Evolutionary conservation across 2,888 invertebrate genomes (phyloP).

Genomic region (Malthinus seriepunctatus): DNA sequence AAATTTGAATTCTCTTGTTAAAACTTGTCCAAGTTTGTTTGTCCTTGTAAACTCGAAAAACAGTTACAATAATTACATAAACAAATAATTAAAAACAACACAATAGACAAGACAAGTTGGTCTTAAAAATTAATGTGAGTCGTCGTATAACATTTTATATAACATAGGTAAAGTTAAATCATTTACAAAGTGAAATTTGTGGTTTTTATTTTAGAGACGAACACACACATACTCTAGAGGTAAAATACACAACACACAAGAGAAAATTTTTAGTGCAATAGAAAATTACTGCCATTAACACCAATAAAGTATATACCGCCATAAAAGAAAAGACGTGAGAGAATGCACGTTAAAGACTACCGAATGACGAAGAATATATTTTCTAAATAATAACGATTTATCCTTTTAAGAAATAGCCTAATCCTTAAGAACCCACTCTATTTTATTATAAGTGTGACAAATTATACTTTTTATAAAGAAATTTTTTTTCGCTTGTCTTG

Average conservation of each 20-base stretch:
- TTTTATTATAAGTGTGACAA: constrained; percentile 11
- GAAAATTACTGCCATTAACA: constrained; percentile 13
- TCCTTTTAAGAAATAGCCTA: constrained; percentile 16
- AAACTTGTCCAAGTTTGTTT: background rate
- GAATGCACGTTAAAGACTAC: constrained; percentile 7
- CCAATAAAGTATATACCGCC: constrained; percentile 18
- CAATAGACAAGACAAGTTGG: no score
- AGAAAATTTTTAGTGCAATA: constrained; percentile 4
- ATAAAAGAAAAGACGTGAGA: constrained; percentile 19
- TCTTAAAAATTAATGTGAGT: no score
- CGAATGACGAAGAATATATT: constrained; percentile 9
- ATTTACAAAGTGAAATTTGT: constrained; percentile 1
- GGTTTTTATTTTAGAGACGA: no score
- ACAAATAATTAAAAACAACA: no score
- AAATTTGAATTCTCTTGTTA: background rate
- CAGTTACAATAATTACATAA: no score
- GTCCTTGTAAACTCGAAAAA: background rate
- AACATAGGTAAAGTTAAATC: background rate
- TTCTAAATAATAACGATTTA: constrained; percentile 11
- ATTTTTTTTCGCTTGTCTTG: background rate
- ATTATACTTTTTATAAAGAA: background rate
- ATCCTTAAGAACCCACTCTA: constrained; percentile 1
- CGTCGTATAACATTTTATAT: no score
- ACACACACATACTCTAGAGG: no score
- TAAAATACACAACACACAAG: background rate